A percentile compares a stretch with the other conserved stretches of the same genome.
Evolutionary conservation across 2,797 vertebrate species (phyloP).

Genomic region (Gymnoscopelus microlampas): DNA sequence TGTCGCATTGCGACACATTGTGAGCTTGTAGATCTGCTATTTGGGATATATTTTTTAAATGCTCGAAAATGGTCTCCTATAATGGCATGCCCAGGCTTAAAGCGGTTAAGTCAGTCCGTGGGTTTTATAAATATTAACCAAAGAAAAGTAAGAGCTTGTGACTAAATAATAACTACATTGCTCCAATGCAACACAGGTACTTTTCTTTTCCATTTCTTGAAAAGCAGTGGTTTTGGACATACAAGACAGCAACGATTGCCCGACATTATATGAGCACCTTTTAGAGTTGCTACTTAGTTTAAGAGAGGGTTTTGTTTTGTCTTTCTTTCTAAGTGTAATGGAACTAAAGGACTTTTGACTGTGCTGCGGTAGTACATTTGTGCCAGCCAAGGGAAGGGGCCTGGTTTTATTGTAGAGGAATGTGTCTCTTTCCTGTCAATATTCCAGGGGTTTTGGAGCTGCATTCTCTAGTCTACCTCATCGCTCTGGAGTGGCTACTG

Average conservation of each 20-base stretch:
- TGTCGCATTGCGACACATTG: no score
- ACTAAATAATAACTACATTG: no score
- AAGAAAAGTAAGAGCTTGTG: no score
- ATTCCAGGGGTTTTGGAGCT: slow-evolving; percentile 35
- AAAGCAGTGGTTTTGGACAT: no score
- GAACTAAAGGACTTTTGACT: background rate
- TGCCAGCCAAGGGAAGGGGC: slow-evolving; percentile 27
- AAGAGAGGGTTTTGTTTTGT: background rate
- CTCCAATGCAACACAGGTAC: no score
- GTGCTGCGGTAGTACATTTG: slow-evolving; percentile 23
- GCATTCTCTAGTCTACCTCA: slow-evolving; percentile 22
- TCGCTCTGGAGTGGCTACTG: slow-evolving; percentile 25
- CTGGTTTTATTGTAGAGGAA: slow-evolving; percentile 42
- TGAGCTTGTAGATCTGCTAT: no score
- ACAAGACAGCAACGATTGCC: background rate
- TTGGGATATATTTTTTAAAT: no score
- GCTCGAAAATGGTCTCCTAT: no score
- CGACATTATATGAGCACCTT: background rate
- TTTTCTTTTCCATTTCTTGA: no score
- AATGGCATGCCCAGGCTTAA: no score
- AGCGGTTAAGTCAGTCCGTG: no score
- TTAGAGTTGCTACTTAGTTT: background rate
- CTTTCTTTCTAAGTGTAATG: slow-evolving; percentile 5
- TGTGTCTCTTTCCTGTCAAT: slow-evolving; percentile 42
- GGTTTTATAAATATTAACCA: no score